Evolutionary conservation across 2,888 invertebrate species (phyloP), one percentile per base, ranked within the genome.

Genomic region (Timandra comae): DNA sequence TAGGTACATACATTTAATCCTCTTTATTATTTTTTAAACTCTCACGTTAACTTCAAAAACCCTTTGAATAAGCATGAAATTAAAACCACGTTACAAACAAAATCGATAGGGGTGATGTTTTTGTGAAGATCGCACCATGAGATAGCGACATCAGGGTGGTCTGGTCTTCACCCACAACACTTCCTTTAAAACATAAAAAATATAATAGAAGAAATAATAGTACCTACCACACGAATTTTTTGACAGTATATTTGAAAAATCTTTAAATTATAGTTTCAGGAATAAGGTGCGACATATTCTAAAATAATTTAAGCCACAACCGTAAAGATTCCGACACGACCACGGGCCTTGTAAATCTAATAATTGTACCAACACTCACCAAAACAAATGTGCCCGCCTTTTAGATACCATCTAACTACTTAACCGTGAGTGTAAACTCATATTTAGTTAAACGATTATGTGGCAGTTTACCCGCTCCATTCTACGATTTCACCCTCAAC

Each of bases 31-130:
- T 16, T 16, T 16, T 16, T 16, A 16, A 16, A 16, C 6, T 16
- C 16, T 16, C 16, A 16, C 16, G 16, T 16, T 5, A 16, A 16
- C 6, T 5, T 19, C 16, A 19, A 30, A 34, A 31, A 27, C 7
- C 4, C 8, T 12, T 24, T 49, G 52, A 67, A 59, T n/a, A 43
- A 64, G 66, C 73, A 71, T 78, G 58, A 73, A 79, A 72, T 70
- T 58, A 71, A 67, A 78, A 75, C 81, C 76, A 78, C 74, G 74
- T 68, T 71, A 63, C 63, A 75, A 76, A 75, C 59, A 70, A 63
- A 16, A 72, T 73, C 70, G 63, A 71, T 71, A 58, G 62, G 63
- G 66, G 69, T 65, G 64, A 61, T 48, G 71, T 76, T 80, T 79
- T 80, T 79, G 56, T 76, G 44, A 35, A 66, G 77, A 79, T 79